Base-by-base conservation (phyloP, 2,888 invertebrate genomes). In the Drosophila rellima region DNA sequence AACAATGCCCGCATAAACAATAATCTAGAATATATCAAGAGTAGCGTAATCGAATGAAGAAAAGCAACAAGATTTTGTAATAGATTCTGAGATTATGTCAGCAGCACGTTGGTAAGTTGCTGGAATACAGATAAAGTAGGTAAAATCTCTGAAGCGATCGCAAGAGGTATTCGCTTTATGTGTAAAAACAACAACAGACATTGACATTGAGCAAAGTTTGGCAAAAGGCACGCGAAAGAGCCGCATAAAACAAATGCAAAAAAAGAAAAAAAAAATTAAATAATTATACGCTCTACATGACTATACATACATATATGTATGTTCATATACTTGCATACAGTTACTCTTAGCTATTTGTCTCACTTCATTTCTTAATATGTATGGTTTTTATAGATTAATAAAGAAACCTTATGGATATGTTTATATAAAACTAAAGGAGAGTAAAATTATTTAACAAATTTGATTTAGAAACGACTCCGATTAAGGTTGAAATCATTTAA, bases 201-300 rank as follows among this genome's bases (percentile, higher is more conserved):
- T 87, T 82, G 74, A 74, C 87, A 79, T 82, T 82, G 83, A 70
- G 57, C 64, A 56, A 67, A 69, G 57, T 66, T 77, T 77, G 77
- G 69, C 74, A 77, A 81, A 70, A 40, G 69, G 50, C 82, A 87
- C 84, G 78, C 70, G 69, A 80, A 69, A 63, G 56, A 70, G 47
- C 45, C 31, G 40, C 52, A 71, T 31, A 62, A 61, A 67, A 69
- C 61, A 62, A 70, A 50, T 57, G 17, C 42, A 45, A 44, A 47
- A 56, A 35, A 47, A 10, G 56, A 44, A 52, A 44, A 15, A 20
- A 51, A 44, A 64, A 26, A 10, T 18, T 54, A 23, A 11, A 39
- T 37, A n/a, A 15, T 47, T 47, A 11, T 48, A 65, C 15, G 31
- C 50, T 33, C 33, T 13, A 44, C 20, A 33, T 33, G 20, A 10